A percentile compares a stretch with the other conserved stretches of the same genome.
Conservation (phyloP, 2,797 vertebrate species). For the Leptodactylus fallax region DNA sequence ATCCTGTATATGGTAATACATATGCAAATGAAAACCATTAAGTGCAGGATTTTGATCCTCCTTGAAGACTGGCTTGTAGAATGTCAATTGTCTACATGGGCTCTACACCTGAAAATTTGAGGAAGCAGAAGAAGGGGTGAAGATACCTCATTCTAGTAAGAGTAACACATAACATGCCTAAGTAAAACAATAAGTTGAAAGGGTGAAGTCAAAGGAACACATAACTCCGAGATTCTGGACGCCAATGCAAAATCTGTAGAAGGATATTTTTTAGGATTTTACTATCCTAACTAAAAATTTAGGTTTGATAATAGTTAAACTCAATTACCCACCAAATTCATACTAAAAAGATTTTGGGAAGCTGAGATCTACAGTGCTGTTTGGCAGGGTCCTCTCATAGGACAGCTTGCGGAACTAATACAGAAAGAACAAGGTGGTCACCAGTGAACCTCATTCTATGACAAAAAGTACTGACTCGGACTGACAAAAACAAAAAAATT, state of each 20-base stretch:
- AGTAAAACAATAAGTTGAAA: too few relatives aligned
- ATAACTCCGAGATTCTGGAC: not conserved
- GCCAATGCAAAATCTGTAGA: not conserved
- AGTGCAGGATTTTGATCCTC: not conserved
- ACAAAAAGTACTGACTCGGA: not conserved
- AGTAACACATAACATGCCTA: not conserved
- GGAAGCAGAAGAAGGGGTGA: not conserved
- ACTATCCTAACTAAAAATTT: too few relatives aligned
- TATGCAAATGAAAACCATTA: slow-evolving; percentile 43
- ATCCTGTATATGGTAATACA: slow-evolving; percentile 18
- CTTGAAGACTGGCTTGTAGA: slow-evolving; percentile 19
- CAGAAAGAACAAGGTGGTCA: not conserved
- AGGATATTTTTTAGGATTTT: too few relatives aligned
- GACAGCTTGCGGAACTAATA: too few relatives aligned
- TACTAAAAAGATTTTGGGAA: too few relatives aligned
- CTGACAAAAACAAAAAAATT: too few relatives aligned
- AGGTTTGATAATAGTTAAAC: too few relatives aligned
- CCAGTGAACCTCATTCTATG: too few relatives aligned
- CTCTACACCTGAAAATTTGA: not conserved
- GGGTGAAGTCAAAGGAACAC: not conserved
- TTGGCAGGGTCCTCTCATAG: not conserved
- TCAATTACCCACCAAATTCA: too few relatives aligned
- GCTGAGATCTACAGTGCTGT: too few relatives aligned
- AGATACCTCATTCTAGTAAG: not conserved
- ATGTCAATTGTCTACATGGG: slow-evolving; percentile 2